A percentile compares a stretch with the other conserved stretches of the same genome.
phyloP scores from a whole-genome alignment of 2,888 invertebrate species.

The Polia nebulosa region DNA sequence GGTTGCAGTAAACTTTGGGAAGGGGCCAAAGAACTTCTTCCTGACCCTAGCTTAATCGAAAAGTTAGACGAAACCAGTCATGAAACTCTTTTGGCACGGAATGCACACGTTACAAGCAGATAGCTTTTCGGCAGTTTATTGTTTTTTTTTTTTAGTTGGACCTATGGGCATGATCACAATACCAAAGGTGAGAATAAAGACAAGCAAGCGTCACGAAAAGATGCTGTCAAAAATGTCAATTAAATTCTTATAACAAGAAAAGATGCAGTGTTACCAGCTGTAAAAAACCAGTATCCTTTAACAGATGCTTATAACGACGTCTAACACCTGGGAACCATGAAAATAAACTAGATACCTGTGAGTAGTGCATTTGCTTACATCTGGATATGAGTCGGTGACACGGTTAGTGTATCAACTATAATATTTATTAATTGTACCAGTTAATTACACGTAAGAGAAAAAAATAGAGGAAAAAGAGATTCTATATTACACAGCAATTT shows the following conservation, averaged over 20 bases:
- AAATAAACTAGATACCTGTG: conserved; percentile 33
- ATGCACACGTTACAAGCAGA: background rate
- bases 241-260: no score
- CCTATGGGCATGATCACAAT: background rate
- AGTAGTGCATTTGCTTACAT: conserved; percentile 32
- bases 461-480: background rate
- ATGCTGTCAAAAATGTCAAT: no score
- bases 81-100: conserved; percentile 34
- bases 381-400: conserved; percentile 46
- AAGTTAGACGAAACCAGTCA: background rate
- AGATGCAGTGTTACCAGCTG: background rate
- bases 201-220: background rate
- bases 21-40: conserved; percentile 37
- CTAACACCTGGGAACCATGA: conserved; percentile 15
- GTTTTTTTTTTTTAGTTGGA: background rate
- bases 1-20: conserved; percentile 31
- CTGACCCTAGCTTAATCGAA: conserved; percentile 35
- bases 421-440: conserved; percentile 11
- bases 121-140: background rate
- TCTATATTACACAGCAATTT: background rate
- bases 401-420: background rate
- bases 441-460: background rate
- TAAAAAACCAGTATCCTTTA: background rate
- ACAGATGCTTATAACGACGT: background rate
- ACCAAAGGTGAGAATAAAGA: background rate